Base-by-base conservation (phyloP, 2,888 invertebrate genomes). In the Spatulosminthurus flaviceps region DNA sequence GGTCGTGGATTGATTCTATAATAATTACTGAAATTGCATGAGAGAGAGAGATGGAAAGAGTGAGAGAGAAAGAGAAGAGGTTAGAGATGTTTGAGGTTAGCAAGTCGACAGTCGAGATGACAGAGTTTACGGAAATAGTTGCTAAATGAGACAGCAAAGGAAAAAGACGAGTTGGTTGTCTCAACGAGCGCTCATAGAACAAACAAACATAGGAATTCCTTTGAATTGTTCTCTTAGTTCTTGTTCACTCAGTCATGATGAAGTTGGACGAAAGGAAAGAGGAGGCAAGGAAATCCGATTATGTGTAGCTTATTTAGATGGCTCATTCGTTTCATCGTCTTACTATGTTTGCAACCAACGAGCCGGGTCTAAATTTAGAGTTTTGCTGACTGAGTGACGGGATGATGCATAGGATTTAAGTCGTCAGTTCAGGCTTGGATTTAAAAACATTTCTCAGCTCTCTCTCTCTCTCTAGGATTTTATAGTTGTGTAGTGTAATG, bases 211-310 rank as follows among this genome's bases (percentile, higher is more conserved):
- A 69, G 77, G 73, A 80, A 77, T 80, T 78, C 80, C 80, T 70
- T 78, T 80, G 80, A 80, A 78, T 80, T 80, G 80, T 80, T 78
- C 78, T 79, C 64, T 64, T 51, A 71, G 74, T 72, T 78, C 78
- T 78, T 78, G 78, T 64, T 78, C 78, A 78, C 78, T 78, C 78
- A 78, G 71, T 78, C 78, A 66, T 78, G 64, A 78, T 66, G 64
- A 78, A 71, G 71, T 72, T 70, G 19, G 24, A 28, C 64, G 26
- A n/a, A 24, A 21, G 69, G 26, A n/a, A 24, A 66, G 19, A 41
- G 64, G 60, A 78, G 42, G 71, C 64, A 78, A 78, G 64, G 64
- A 72, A 72, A 72, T 78, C 72, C 61, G 72, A 78, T 78, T 78
- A 71, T 78, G 64, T 72, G 42, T 77, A 77, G 60, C 60, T 60